These are phyloP conservation scores for Oedothorax gibbosus DNA, from an alignment of 1,140 invertebrate genomes.

Conservation along the genomic window DNA sequence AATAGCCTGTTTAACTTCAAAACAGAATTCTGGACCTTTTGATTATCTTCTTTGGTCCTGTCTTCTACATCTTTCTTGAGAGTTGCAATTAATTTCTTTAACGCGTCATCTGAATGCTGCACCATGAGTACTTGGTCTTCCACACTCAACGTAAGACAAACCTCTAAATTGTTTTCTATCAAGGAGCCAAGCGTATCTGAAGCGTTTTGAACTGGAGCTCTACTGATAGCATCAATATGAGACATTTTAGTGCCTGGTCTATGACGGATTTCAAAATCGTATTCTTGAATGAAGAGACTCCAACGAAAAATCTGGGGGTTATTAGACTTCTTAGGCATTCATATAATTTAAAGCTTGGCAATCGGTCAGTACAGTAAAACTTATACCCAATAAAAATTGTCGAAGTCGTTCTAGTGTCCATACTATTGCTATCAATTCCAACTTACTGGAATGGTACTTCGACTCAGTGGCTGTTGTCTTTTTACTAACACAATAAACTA, in stretches of 20 bases:
- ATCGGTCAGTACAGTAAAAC: not conserved
- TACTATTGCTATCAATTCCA: too few relatives aligned
- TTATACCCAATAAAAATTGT: not conserved
- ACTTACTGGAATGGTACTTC: too few relatives aligned
- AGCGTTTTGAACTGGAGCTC: not conserved
- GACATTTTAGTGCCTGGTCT: too few relatives aligned
- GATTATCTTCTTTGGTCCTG: too few relatives aligned
- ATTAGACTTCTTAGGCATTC: too few relatives aligned
- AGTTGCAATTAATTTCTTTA: not conserved
- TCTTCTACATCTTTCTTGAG: not conserved
- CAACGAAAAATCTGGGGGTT: too few relatives aligned
- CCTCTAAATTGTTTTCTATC: conserved; percentile 22
- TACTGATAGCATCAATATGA: conserved; percentile 11
- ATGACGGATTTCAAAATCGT: too few relatives aligned
- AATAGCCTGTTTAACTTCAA: too few relatives aligned
- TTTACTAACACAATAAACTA: too few relatives aligned
- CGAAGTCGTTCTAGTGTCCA: not conserved
- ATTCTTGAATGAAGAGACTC: too few relatives aligned
- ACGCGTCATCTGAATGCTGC: not conserved
- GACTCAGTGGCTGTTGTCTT: too few relatives aligned
- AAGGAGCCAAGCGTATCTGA: not conserved
- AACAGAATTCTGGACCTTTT: too few relatives aligned
- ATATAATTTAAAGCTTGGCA: not conserved
- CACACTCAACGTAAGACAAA: not conserved
- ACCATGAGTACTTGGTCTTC: conserved; percentile 18